Conservation (phyloP, 2,797 vertebrate genomes). For the Anguilla marmorata region DNA sequence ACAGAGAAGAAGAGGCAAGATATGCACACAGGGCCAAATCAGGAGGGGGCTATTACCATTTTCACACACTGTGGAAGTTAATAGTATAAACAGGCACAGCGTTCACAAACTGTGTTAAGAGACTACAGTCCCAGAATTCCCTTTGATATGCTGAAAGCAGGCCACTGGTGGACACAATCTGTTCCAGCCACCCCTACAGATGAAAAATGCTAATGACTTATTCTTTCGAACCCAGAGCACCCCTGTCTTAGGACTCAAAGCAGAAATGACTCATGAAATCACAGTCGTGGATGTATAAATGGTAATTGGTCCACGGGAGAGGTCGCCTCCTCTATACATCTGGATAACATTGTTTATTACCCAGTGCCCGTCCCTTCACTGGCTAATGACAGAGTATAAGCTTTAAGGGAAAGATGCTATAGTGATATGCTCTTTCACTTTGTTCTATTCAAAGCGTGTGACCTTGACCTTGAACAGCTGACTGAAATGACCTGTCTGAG, state of each 20-base stretch:
- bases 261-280: background rate
- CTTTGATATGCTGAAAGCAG: background rate
- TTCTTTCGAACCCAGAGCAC: background rate
- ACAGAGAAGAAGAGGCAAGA: background rate
- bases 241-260: background rate
- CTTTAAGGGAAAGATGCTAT: background rate
- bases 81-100: background rate
- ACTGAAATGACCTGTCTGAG: background rate
- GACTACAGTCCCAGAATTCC: background rate
- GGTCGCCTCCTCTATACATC: background rate
- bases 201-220: background rate
- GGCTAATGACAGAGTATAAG: background rate
- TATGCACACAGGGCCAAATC: background rate
- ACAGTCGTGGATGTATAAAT: background rate
- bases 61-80: background rate
- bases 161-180: background rate
- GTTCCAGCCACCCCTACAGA: background rate
- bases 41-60: background rate
- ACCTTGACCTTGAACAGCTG: constrained; percentile 14
- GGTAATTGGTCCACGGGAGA: background rate
- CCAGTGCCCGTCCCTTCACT: background rate
- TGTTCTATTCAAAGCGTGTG: background rate
- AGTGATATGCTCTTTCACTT: background rate
- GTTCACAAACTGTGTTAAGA: background rate
- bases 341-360: background rate